A percentile compares a stretch with the other conserved stretches of the same genome.
Evolutionary conservation across 2,797 vertebrate species (phyloP).

Genomic region (Erpetoichthys calabaricus): DNA sequence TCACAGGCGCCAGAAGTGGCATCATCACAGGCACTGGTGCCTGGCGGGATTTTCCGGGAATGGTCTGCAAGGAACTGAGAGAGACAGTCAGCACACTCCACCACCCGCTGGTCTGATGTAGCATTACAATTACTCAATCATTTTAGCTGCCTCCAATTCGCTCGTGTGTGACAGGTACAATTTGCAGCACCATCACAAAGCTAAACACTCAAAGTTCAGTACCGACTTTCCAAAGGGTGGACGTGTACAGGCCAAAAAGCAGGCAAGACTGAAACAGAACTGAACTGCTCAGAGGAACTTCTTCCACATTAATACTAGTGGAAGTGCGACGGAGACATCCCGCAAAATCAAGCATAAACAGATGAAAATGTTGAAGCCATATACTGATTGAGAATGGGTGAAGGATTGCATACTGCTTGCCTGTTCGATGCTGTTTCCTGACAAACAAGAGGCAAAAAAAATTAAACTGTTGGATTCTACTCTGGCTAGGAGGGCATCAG

Average conservation of each 20-base stretch:
- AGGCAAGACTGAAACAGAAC: neutral
- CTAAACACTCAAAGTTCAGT: neutral
- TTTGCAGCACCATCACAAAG: too few relatives aligned
- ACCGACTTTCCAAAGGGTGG: neutral
- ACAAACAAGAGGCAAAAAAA: neutral
- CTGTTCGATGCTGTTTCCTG: slow-evolving; percentile 3
- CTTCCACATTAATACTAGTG: neutral
- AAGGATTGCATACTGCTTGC: neutral
- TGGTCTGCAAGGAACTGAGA: too few relatives aligned
- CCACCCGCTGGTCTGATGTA: too few relatives aligned
- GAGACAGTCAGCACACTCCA: too few relatives aligned
- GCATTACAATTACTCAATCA: too few relatives aligned
- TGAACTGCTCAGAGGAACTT: neutral
- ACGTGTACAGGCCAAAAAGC: neutral
- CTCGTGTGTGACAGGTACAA: too few relatives aligned
- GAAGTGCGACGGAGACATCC: neutral
- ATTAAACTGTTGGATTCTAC: too few relatives aligned
- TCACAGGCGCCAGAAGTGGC: too few relatives aligned
- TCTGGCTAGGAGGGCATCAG: too few relatives aligned
- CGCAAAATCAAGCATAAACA: neutral
- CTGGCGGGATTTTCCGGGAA: too few relatives aligned
- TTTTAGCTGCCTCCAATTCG: too few relatives aligned
- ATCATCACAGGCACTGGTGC: too few relatives aligned
- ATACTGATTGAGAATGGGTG: neutral
- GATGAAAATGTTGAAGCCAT: neutral